Percentiles rank a stretch among this genome's conserved stretches.
Evolutionary conservation across 2,888 invertebrate species (phyloP).

Genomic region (Caradrina clavipalpis): DNA sequence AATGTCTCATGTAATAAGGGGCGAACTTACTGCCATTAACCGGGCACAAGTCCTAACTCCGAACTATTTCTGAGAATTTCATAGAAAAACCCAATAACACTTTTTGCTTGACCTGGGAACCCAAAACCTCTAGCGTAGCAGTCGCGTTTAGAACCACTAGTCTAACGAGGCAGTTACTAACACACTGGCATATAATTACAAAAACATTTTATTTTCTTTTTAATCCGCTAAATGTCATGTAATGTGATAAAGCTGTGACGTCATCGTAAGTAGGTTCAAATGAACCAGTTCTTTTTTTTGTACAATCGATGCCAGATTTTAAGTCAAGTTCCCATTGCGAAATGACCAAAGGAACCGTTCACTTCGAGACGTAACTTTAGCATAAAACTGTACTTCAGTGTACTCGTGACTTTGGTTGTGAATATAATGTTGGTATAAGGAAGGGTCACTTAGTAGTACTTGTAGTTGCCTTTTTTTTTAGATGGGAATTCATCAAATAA

Average conservation of each 20-base stretch:
- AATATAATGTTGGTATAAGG: background rate
- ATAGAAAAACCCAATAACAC: too few species aligned
- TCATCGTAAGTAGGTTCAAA: conserved; percentile 24
- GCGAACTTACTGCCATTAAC: too few species aligned
- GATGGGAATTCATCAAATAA: too few species aligned
- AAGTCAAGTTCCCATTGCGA: conserved; percentile 47
- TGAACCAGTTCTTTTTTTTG: conserved; percentile 45
- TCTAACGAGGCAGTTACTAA: too few species aligned
- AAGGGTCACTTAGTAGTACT: too few species aligned
- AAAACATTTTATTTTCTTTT: background rate
- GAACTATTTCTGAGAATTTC: too few species aligned
- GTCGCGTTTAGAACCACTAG: too few species aligned
- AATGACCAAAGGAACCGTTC: conserved; percentile 51
- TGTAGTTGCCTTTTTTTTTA: too few species aligned
- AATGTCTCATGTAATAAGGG: too few species aligned
- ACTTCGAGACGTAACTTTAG: conserved; percentile 53
- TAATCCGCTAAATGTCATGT: conserved; percentile 23
- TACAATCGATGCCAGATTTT: conserved; percentile 48
- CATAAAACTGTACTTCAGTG: conserved; percentile 30
- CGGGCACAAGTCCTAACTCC: too few species aligned
- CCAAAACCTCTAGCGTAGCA: too few species aligned
- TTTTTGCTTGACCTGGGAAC: too few species aligned
- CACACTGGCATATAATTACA: background rate
- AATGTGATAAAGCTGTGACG: conserved; percentile 7
- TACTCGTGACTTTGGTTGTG: conserved; percentile 23